Evolutionary conservation across 2,113 vertebrate species (phyloP).

Genomic region (Hystrix brachyura): DNA sequence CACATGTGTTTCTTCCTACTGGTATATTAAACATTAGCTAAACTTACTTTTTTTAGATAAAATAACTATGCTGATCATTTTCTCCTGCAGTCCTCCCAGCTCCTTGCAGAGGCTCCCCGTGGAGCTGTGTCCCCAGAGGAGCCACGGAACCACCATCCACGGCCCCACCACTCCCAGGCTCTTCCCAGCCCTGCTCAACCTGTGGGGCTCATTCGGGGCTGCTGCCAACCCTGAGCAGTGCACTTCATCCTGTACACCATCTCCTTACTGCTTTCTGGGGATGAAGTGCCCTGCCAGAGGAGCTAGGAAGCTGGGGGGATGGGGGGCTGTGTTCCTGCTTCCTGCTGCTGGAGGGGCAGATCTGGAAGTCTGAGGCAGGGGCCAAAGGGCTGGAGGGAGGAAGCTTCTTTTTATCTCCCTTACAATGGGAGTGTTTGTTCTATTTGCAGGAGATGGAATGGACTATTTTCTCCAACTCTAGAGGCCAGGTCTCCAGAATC

Average conservation of each 20-base stretch:
- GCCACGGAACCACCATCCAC: too few relatives aligned
- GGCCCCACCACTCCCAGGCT: background rate
- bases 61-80: background rate
- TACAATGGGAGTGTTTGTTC: background rate
- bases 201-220: background rate
- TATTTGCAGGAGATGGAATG: background rate
- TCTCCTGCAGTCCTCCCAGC: background rate
- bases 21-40: background rate
- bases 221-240: accelerated
- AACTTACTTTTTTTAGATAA: background rate
- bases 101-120: background rate
- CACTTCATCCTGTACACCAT: accelerated
- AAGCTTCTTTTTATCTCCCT: background rate
- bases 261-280: background rate
- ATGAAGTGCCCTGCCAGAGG: background rate
- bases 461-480: background rate
- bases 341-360: background rate
- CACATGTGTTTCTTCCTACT: background rate
- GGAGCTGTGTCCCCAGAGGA: background rate
- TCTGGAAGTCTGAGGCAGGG: too few relatives aligned
- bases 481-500: background rate
- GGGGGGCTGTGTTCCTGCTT: background rate
- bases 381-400: background rate
- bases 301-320: too few relatives aligned
- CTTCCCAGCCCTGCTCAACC: background rate